Percentiles rank a stretch among this genome's conserved stretches.
These are phyloP conservation scores for Gymnothorax reevesii DNA, from an alignment of 2,797 vertebrate species.

Conservation along the genomic window DNA sequence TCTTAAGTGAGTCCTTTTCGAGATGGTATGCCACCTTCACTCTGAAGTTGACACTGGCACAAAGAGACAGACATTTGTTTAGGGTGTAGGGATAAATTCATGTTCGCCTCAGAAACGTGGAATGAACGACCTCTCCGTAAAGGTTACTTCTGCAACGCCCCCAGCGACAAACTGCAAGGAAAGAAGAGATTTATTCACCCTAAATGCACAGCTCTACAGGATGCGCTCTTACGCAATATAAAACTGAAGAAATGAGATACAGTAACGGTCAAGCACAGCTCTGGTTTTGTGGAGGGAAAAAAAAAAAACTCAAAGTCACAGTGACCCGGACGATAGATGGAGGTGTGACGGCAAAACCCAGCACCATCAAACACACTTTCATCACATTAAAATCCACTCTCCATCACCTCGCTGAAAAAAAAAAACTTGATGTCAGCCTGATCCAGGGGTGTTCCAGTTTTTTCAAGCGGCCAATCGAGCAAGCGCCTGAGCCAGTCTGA, in stretches of 20 bases:
- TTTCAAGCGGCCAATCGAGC: not conserved
- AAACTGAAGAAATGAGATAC: not conserved
- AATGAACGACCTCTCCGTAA: conserved; percentile 17
- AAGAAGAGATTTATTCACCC: not conserved
- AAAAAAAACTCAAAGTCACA: not conserved
- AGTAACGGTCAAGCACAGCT: not conserved
- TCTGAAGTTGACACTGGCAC: conserved; percentile 31
- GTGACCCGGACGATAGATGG: not conserved
- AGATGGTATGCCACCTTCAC: conserved; percentile 19
- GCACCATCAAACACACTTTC: not conserved
- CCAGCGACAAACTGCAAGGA: conserved; percentile 52
- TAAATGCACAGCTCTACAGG: not conserved
- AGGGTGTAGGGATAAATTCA: conserved; percentile 4
- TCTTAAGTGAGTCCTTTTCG: conserved; percentile 19
- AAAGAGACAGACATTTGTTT: conserved; percentile 21
- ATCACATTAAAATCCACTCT: not conserved
- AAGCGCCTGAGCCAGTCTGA: not conserved
- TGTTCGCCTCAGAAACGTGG: conserved; percentile 8
- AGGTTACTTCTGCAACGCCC: conserved; percentile 50
- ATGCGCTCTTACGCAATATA: not conserved
- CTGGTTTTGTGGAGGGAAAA: not conserved
- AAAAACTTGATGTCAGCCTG: not conserved
- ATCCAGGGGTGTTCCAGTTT: not conserved
- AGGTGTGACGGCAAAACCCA: not conserved
- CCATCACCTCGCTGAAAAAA: not conserved